phyloP scores from a whole-genome alignment of 1,140 invertebrate genomes.

The Paralvinella palmiformis region DNA sequence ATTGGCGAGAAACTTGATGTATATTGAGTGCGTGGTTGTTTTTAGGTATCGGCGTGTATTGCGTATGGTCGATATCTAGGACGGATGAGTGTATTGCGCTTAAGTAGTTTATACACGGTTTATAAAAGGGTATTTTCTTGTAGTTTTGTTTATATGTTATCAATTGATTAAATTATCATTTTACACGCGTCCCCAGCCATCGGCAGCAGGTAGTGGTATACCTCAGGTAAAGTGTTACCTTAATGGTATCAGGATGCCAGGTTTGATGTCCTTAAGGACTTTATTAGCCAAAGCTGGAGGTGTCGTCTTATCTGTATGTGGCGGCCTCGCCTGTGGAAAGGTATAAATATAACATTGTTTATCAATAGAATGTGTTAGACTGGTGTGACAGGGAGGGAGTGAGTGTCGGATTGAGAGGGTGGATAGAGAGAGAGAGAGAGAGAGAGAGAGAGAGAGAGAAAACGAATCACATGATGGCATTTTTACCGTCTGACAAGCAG shows the following conservation, averaged over 20 bases:
- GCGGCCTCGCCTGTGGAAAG: slow-evolving; percentile 93
- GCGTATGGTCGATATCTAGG: neutral
- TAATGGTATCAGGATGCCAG: slow-evolving; percentile 81
- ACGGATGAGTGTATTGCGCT: neutral
- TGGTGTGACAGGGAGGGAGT: neutral
- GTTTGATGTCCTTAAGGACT: slow-evolving; percentile 73
- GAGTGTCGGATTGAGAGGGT: neutral
- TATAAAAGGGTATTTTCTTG: neutral
- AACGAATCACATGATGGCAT: no score
- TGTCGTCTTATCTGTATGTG: slow-evolving; percentile 86
- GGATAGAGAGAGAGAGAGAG: no score
- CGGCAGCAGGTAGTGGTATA: slow-evolving; percentile 93
- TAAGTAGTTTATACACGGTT: neutral
- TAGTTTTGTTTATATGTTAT: neutral
- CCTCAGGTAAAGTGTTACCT: slow-evolving; percentile 98
- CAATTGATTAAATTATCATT: neutral
- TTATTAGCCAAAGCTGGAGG: slow-evolving; percentile 87
- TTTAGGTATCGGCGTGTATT: neutral
- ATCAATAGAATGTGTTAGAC: neutral
- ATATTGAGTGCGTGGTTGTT: neutral
- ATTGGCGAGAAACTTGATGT: neutral
- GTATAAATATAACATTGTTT: slow-evolving; percentile 49
- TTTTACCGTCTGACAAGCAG: neutral
- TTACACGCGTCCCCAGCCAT: slow-evolving; percentile 57
- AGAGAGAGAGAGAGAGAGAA: no score